phyloP scores from a whole-genome alignment of 2,888 invertebrate genomes.

The Schizotus pectinicornis region DNA sequence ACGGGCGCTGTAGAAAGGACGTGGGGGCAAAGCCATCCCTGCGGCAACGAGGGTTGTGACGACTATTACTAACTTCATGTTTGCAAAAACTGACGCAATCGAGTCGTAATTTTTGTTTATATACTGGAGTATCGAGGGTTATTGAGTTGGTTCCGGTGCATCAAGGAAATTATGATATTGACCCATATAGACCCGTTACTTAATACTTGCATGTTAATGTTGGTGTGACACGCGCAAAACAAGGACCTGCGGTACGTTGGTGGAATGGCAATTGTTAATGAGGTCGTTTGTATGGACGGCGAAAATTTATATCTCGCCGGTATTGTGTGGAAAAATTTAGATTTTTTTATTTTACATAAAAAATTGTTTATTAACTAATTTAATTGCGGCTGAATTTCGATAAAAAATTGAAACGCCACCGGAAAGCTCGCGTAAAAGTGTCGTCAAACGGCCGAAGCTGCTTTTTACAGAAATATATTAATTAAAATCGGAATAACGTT shows the following conservation, averaged over 20 bases:
- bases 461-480: no score
- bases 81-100: slow-evolving; percentile 1
- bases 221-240: slow-evolving; percentile 18
- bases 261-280: slow-evolving; percentile 10
- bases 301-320: background rate
- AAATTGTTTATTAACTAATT: no score
- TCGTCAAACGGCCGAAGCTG: no score
- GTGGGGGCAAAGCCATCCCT: slow-evolving; percentile 8
- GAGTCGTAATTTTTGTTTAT: background rate
- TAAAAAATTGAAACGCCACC: no score
- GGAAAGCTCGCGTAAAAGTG: no score
- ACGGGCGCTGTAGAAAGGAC: slow-evolving; percentile 8
- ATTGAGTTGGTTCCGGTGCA: background rate
- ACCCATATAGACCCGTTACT: slow-evolving; percentile 12
- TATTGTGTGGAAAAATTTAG: no score
- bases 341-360: no score
- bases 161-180: slow-evolving; percentile 10
- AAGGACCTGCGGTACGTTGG: slow-evolving; percentile 3
- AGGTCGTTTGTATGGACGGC: slow-evolving; percentile 2
- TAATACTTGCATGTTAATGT: slow-evolving; percentile 4
- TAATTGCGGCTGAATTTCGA: no score
- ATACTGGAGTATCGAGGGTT: slow-evolving; percentile 1
- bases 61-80: slow-evolving; percentile 10
- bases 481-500: no score
- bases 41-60: slow-evolving; percentile 1